Evolutionary conservation across 2,113 vertebrate species (phyloP), one percentile per base, ranked within the genome.

Genomic region (Mirounga angustirostris): DNA sequence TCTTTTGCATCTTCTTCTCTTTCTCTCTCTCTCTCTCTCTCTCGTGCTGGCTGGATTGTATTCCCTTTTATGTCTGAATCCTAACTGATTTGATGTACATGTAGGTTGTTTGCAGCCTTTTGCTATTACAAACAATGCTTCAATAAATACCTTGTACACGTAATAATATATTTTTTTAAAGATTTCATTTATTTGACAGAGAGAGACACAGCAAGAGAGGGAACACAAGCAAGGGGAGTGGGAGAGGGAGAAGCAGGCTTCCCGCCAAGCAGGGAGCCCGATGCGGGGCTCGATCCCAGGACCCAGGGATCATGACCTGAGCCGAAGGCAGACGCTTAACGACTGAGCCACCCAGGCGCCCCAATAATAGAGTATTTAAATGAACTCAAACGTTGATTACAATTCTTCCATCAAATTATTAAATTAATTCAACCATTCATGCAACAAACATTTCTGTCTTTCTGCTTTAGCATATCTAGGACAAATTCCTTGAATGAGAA

Each of bases 51-150:
- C 11, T 88, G 40, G 58, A 63, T 78, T 82, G 33, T 89, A 40
- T 50, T 67, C 54, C 33, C 67, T 59, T 78, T 93, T 56, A 89
- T 56, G 7, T 24, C 76, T 59, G 83, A 82, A 52, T 88, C 43
- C 43, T 83, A 88, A 52, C 40, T 63, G 28, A 73, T 80, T 73
- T 85, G 46, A 67, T 54, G 8, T 81, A 76, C 18, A 65, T 65
- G 84, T 65, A 69, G 56, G 22, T 93, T 65, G 26, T 85, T 65
- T 93, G 19, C 52, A 91, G 74, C 10, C 71, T 92, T 96, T 87
- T 89, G 69, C 30, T 87, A 2, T 74, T 90, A 43, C 43, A 74
- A 73, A 52, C 4, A 46, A 33, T 54, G 61, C 24, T 59, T 24
- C 30, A 61, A 28, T 50, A 92, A 71, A 84, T 83, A 56, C 61